Evolutionary conservation across 2,113 vertebrate species (phyloP).

Genomic region (Sinocyclocheilus rhinocerous): DNA sequence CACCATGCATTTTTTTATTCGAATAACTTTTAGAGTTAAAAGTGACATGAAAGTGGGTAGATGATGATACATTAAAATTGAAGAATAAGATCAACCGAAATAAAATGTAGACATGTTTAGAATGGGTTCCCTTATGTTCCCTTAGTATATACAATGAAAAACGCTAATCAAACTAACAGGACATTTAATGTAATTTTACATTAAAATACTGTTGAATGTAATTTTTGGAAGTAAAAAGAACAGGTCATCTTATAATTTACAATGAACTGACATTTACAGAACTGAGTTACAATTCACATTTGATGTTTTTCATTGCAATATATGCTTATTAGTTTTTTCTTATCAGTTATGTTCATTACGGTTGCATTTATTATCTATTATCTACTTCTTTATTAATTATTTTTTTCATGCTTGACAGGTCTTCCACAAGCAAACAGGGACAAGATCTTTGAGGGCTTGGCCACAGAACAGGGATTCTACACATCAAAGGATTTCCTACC

Average conservation of each 20-base stretch:
- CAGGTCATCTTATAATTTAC: too few species aligned
- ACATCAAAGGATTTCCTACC: slow-evolving; percentile 92
- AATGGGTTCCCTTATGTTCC: not conserved
- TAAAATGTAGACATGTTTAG: not conserved
- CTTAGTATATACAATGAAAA: too few species aligned
- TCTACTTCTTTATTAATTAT: not conserved
- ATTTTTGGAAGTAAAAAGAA: too few species aligned
- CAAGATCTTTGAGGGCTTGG: slow-evolving; percentile 81
- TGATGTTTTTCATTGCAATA: too few species aligned
- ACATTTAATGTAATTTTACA: too few species aligned
- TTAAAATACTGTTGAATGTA: too few species aligned
- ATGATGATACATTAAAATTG: not conserved
- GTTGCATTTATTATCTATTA: too few species aligned
- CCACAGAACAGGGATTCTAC: slow-evolving; percentile 84
- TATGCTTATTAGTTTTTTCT: too few species aligned
- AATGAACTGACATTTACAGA: too few species aligned
- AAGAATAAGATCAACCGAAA: not conserved
- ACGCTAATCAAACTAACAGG: too few species aligned
- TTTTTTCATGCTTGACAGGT: slow-evolving; percentile 71
- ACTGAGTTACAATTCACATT: too few species aligned
- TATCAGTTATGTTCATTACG: too few species aligned
- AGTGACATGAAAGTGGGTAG: not conserved
- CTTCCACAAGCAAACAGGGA: slow-evolving; percentile 89
- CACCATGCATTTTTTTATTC: not conserved
- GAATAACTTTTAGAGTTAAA: not conserved